Evolutionary conservation across 2,888 invertebrate genomes (phyloP).

Genomic region (Tortricodes alternella): DNA sequence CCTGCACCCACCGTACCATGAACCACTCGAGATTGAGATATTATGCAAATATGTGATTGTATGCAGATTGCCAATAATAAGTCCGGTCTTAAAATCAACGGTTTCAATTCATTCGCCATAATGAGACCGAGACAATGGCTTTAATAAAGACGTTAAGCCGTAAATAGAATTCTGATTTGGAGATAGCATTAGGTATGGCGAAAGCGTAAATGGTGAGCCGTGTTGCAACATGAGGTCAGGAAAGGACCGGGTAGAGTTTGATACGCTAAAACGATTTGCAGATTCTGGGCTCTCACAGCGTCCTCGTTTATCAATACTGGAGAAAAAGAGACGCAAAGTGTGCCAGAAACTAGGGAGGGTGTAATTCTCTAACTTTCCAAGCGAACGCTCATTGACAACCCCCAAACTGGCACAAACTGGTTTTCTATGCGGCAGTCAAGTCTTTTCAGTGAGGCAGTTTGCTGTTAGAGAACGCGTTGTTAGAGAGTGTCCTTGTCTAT

Average conservation of each 20-base stretch:
- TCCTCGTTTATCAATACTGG: no score
- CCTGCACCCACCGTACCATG: slow-evolving; percentile 7
- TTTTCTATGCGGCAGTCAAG: no score
- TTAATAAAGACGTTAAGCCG: slow-evolving; percentile 74
- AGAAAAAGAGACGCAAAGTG: no score
- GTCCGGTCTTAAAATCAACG: slow-evolving; percentile 60
- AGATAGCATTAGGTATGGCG: slow-evolving; percentile 52
- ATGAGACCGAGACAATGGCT: slow-evolving; percentile 74
- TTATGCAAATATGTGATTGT: slow-evolving; percentile 80
- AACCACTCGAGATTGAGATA: slow-evolving; percentile 75
- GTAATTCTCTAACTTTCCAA: no score
- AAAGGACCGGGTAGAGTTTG: background rate
- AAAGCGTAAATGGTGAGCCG: slow-evolving; percentile 16
- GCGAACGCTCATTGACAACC: no score
- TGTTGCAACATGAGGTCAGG: slow-evolving; percentile 11
- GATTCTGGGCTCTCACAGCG: no score
- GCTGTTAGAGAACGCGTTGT: no score
- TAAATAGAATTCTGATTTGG: slow-evolving; percentile 54
- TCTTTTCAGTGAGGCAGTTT: no score
- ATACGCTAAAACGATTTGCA: no score
- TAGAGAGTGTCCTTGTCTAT: no score
- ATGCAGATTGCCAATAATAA: slow-evolving; percentile 79
- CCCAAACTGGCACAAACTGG: no score
- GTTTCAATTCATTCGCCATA: slow-evolving; percentile 71
- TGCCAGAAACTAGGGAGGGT: no score